phyloP scores from a whole-genome alignment of 2,113 vertebrate species.

The Corvus moneduloides region DNA sequence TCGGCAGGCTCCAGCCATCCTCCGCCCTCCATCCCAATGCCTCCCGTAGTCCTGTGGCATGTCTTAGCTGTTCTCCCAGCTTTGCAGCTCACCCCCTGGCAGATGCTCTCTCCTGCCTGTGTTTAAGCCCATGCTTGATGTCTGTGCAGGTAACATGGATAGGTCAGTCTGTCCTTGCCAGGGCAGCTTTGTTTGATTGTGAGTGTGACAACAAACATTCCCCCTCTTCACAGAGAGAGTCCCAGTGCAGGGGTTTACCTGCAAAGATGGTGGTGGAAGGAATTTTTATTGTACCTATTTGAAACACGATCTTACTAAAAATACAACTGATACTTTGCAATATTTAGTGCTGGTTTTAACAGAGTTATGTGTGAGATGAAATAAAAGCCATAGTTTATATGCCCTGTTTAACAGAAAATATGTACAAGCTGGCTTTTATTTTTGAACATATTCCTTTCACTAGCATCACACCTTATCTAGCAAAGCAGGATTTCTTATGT shows the following conservation, averaged over 20 bases:
- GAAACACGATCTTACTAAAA: background rate
- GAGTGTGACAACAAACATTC: background rate
- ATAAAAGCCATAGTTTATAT: background rate
- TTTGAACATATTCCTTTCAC: background rate
- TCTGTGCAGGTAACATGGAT: background rate
- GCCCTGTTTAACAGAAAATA: background rate
- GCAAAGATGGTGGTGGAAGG: background rate
- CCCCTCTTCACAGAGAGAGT: background rate
- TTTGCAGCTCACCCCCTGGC: background rate
- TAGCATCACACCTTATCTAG: background rate
- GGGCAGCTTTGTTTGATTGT: background rate
- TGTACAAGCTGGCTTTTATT: background rate
- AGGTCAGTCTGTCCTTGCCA: background rate
- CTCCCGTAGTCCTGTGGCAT: background rate
- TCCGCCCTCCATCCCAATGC: background rate
- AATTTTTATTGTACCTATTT: background rate
- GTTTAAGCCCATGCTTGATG: background rate
- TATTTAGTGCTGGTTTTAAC: background rate
- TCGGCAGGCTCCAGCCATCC: background rate
- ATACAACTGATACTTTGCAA: background rate
- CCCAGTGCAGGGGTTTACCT: slow-evolving; percentile 11
- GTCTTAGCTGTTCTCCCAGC: background rate
- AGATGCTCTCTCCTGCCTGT: background rate
- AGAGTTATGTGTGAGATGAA: background rate
- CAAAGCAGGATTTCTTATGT: background rate